Evolutionary conservation across 2,888 invertebrate species (phyloP), one percentile per base, ranked within the genome.

Genomic region (Apamea epomidion): DNA sequence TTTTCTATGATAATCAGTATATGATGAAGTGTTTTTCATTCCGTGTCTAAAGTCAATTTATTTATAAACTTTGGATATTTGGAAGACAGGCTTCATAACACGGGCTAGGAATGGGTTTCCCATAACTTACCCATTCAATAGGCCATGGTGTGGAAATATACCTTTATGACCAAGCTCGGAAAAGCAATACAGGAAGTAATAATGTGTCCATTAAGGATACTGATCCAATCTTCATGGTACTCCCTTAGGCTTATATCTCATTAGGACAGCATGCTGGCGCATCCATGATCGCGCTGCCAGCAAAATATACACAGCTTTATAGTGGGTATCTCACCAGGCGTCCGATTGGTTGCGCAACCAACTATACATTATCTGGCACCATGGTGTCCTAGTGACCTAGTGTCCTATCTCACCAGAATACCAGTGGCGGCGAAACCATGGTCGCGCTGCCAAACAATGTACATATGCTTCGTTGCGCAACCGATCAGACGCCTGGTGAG

Each of bases 181-280:
- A 29, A 75, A 74, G 51, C 51, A 74, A 75, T 75, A 25, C 42
- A 75, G 74, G 42, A 75, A 54, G 54, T 74, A 29, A 54, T 74
- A 75, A 74, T 29, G 74, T 75, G 29, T 42, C 37, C 51, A 73
- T 75, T 75, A 75, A n/a, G 29, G 51, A 73, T 42, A 73, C 29
- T 70, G 14, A 64, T 64, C 18, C 18, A 64, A 18, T 18, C 18
- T 8, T 32, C 8, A 18, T 8, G 60, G 18, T 62, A 18, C 7
- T 64, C 32, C 8, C 21, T 37, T 32, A 32, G 2, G 32, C 32
- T 32, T 32, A 32, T 32, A 32, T 32, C 32, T 32, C 32, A 32
- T 3, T 32, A 32, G 32, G 32, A 32, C 32, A 32, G 2, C 32
- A 32, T 32, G 32, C 32, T 32, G 32, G 32, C 32, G 2, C 32